Percentiles rank a stretch among this genome's conserved stretches.
phyloP scores from a whole-genome alignment of 2,888 invertebrate species.

The Marasmarcha lunaedactyla region DNA sequence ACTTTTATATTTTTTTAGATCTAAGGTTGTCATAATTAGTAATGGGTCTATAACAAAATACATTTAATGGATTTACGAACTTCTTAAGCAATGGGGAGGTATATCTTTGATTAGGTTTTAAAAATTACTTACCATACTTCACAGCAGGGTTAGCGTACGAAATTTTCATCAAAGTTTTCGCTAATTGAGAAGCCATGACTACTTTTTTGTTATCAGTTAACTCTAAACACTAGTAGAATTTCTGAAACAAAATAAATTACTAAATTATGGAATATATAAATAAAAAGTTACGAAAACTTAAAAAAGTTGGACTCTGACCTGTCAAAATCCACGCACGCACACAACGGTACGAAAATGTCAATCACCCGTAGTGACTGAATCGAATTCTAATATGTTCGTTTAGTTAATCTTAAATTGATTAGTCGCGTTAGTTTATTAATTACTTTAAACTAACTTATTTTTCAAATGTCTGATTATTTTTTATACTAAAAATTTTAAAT shows the following conservation, averaged over 20 bases:
- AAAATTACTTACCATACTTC: constrained; percentile 55
- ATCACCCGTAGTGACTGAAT: no score
- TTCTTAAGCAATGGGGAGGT: no score
- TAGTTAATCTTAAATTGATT: no score
- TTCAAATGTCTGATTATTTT: no score
- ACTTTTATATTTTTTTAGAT: not conserved
- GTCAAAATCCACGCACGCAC: constrained; percentile 11
- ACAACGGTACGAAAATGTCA: not conserved
- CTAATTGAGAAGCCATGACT: constrained; percentile 57
- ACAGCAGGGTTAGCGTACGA: constrained; percentile 41
- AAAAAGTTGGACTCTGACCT: constrained; percentile 65
- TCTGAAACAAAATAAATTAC: constrained; percentile 23
- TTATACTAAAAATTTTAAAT: no score
- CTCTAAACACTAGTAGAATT: constrained; percentile 19
- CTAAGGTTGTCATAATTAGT: no score
- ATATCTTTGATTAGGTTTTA: no score
- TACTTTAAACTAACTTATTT: no score
- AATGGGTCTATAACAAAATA: no score
- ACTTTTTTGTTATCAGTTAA: constrained; percentile 18
- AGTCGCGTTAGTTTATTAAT: no score
- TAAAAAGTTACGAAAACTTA: constrained; percentile 30
- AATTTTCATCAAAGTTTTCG: constrained; percentile 50
- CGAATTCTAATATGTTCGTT: no score
- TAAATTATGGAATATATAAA: constrained; percentile 20
- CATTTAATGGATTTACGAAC: no score